Evolutionary conservation across 2,888 invertebrate genomes (phyloP), one percentile per base, ranked within the genome.

Genomic region (Balanococcus diminutus): DNA sequence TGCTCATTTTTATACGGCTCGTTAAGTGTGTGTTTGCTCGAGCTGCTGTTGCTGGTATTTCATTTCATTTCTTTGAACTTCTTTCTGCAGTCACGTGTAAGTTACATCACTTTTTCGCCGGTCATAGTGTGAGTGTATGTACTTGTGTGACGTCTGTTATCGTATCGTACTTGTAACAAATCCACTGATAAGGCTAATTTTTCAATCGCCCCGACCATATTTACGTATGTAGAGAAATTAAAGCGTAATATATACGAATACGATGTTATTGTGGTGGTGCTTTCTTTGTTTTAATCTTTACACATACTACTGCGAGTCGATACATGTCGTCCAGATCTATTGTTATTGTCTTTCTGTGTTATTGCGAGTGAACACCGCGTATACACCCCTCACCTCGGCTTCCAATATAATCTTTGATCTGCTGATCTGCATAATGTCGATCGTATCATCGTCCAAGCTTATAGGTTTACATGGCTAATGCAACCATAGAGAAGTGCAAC

Each of bases 51-150:
- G 1, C 56, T 56, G 1, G 56, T 56, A 56, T 22, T 19, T 56
- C 14, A 56, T 56, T 22, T 36, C 8, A 36, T 46, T 56, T 67
- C 67, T 67, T 67, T 67, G 67, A 67, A 67, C 67, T 67, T 31
- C 28, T 67, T 56, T 56, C 56, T 56, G 56, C 67, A 28, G 67
- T 67, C 67, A 67, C 67, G 67, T 67, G 67, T 28, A 67, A 67
- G 67, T 67, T 67, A 67, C 67, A 67, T 67, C 67, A 67, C 28
- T 16, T 67, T 67, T 67, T 67, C 16, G 25, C 67, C 56, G 46
- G 46, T n/a, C 46, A 46, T n/a, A 46, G 46, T 46, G 46, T 46
- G 56, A 56, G 56, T 22, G 56, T n/a, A n/a, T n/a, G n/a, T n/a
- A n/a, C n/a, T n/a, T n/a, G n/a, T 56, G 22, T 22, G 56, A 4